Evolutionary conservation across 2,888 invertebrate genomes (phyloP), one percentile per base, ranked within the genome.

Genomic region (Pseudoips prasinana): DNA sequence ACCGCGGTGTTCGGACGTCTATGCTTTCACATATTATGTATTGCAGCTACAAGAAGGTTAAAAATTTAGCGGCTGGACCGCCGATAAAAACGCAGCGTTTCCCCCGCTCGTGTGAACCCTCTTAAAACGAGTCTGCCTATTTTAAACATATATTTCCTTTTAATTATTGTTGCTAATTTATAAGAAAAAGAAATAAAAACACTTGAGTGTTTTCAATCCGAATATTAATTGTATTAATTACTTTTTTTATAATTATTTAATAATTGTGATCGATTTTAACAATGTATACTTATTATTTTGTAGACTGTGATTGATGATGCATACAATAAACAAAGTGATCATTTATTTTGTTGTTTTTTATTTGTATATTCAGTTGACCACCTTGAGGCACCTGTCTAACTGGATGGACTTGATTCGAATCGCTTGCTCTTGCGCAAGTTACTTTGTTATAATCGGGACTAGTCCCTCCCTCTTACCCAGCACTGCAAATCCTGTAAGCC

Each of bases 81-180:
- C 46, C 10, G 29, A 35, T 28, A 10, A 51, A 54, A 59, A 51
- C 64, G 63, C 62, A 59, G 66, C 67, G 61, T 61, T 64, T 61
- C 36, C 4, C 2, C 30, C 41, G 47, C 39, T 44, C 49, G 60
- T 77, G 67, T 69, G 48, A 46, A 38, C 31, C 48, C 56, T 58
- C 30, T 43, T 50, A 50, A 43, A 50, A 36, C 25, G 38, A 58
- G 48, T 72, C 64, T 69, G 70, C 66, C 71, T 69, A 70, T 67
- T 61, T 62, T 50, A 59, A 44, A 49, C 56, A 52, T 46, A 50
- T 45, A 49, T 51, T 47, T 56, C 50, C 46, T 44, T 53, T 42
- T 46, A 44, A 43, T 50, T 11, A 42, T 31, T 57, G 36, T 52
- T 55, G 27, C 40, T 53, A 40, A 50, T 43, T 35, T 46, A 35